A percentile compares a stretch with the other conserved stretches of the same genome.
Evolutionary conservation across 2,113 vertebrate species (phyloP).

Genomic region (Alethe diademata): DNA sequence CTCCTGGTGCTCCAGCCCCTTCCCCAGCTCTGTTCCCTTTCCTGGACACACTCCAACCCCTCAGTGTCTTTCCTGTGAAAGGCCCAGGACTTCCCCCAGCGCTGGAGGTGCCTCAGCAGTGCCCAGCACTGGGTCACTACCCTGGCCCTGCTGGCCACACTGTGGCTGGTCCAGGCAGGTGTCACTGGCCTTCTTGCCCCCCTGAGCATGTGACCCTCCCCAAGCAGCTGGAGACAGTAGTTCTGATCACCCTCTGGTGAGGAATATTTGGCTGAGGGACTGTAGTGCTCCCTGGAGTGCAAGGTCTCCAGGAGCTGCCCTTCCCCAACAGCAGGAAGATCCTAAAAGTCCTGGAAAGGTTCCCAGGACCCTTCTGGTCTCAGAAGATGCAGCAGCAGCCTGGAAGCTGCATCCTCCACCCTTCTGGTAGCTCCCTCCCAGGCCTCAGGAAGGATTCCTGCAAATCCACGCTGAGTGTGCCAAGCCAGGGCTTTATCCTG

Average conservation of each 20-base stretch:
- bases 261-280: not conserved
- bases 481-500: not conserved
- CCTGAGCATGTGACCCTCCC: not conserved
- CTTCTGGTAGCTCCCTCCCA: not conserved
- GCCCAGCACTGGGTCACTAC: not conserved
- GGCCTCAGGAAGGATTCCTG: not conserved
- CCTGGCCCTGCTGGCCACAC: not conserved
- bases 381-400: not conserved
- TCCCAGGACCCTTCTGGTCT: not conserved
- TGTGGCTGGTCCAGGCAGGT: not conserved
- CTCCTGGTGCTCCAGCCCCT: not conserved
- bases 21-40: not conserved
- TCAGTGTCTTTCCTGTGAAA: fast-evolving
- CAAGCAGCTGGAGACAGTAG: not conserved
- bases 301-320: not conserved
- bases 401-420: not conserved
- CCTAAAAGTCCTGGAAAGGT: not conserved
- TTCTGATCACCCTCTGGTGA: not conserved
- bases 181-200: not conserved
- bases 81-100: not conserved
- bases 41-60: fast-evolving
- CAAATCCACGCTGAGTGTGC: not conserved
- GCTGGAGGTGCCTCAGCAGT: not conserved
- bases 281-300: not conserved
- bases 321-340: not conserved